phyloP scores from a whole-genome alignment of 2,113 vertebrate genomes.

The Merops nubicus region DNA sequence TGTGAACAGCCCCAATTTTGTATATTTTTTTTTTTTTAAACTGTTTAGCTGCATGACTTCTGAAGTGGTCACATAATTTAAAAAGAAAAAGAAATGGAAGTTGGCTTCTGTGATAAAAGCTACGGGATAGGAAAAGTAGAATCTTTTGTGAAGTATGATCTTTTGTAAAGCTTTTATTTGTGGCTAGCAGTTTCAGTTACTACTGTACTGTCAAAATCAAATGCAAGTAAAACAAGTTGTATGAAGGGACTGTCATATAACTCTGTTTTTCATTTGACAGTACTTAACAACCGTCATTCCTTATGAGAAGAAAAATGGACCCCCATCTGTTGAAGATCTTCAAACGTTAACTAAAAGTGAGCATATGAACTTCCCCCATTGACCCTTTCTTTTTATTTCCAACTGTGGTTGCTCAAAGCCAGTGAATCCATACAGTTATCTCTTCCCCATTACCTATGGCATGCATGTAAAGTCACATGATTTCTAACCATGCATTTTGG shows the following conservation, averaged over 20 bases:
- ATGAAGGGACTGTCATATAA: not conserved
- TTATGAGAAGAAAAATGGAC: slow-evolving; percentile 91
- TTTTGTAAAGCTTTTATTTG: not conserved
- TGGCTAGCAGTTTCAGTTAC: not conserved
- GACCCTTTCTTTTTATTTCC: not conserved
- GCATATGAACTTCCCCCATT: slow-evolving; percentile 31
- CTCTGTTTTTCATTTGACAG: slow-evolving; percentile 74
- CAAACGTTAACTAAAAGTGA: slow-evolving; percentile 98
- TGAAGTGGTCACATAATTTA: not conserved
- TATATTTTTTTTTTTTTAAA: not conserved
- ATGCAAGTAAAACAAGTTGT: not conserved
- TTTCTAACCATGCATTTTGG: not conserved
- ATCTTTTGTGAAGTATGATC: not conserved
- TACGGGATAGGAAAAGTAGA: not conserved
- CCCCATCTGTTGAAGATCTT: slow-evolving; percentile 93
- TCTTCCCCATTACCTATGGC: not conserved
- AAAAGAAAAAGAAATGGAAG: not conserved
- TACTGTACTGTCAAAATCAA: not conserved
- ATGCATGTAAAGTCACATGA: not conserved
- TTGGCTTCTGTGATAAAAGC: not conserved
- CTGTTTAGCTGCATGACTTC: not conserved
- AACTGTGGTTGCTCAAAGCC: not conserved
- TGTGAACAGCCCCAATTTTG: not conserved
- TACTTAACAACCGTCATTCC: slow-evolving; percentile 98
- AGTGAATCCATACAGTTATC: not conserved